Evolutionary conservation across 2,888 invertebrate species (phyloP), one percentile per base, ranked within the genome.

Genomic region (Bruchidius siliquastri): DNA sequence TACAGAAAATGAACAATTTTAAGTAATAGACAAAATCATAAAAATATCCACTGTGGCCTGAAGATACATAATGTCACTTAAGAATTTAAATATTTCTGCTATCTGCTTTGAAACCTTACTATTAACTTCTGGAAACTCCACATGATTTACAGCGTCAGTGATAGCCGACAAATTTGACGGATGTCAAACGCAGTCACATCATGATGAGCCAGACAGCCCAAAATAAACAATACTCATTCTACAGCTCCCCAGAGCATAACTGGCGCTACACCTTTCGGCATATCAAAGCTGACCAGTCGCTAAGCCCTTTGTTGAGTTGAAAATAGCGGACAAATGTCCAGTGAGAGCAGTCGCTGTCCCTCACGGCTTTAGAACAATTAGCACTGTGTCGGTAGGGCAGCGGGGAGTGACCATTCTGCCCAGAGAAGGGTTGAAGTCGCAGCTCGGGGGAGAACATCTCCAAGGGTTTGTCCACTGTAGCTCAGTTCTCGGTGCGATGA

Each of bases 361-460:
- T 75, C 76, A 73, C 77, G 80, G 80, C 81, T 82, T 79, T 79
- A 78, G 82, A 79, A 82, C 83, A 84, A 84, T 84, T 84, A 84
- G 80, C 83, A 82, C 81, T 74, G 81, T 78, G 81, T 78, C 82
- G 80, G 79, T 79, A 82, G 82, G 84, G 84, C 83, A 83, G 80
- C 74, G 77, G 82, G 84, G 84, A 84, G 82, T 85, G 83, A 83
- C 84, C 84, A 80, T 72, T 78, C 77, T 78, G 81, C 79, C 81
- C 80, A 79, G 68, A 3, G 49, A 49, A 49, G 49, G 49, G 49
- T 49, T 49, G 49, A 49, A 49, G 49, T 49, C 80, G 80, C 32
- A 75, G 75, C 66, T 76, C 73, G 6, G 49, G 49, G 49, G 49
- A 49, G 49, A 49, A 49, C 18, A 4, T 49, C 49, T 49, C 49